phyloP scores from a whole-genome alignment of 2,113 vertebrate species.

The Antennarius striatus region DNA sequence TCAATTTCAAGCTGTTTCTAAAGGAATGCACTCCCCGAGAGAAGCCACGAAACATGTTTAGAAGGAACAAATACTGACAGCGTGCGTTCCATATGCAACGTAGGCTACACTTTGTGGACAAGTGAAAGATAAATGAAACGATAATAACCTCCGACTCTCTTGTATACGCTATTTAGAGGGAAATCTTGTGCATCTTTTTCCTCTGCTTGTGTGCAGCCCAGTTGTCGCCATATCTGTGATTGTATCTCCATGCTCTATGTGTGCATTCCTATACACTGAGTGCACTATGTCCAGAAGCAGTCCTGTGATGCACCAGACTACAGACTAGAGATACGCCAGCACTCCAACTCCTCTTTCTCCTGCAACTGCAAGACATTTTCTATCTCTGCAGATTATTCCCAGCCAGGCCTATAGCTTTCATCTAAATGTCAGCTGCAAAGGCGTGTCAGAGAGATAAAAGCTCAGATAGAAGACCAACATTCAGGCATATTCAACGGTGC shows the following conservation, averaged over 20 bases:
- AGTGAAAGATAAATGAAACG: conserved; percentile 5
- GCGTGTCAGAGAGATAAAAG: conserved; percentile 64
- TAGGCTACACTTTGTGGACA: background rate
- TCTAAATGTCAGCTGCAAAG: conserved; percentile 69
- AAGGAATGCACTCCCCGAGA: too few species aligned
- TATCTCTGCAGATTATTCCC: conserved; percentile 64
- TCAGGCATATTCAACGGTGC: conserved; percentile 43
- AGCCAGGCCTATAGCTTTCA: conserved; percentile 60
- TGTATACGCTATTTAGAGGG: conserved; percentile 4
- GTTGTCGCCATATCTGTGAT: conserved; percentile 34
- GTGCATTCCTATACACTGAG: conserved; percentile 14
- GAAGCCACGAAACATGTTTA: too few species aligned
- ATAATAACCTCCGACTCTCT: conserved; percentile 13
- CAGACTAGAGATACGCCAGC: conserved; percentile 28
- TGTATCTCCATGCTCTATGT: conserved; percentile 33
- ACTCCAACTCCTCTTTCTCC: conserved; percentile 51
- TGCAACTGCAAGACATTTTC: conserved; percentile 40
- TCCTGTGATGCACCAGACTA: conserved; percentile 30
- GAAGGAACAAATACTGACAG: too few species aligned
- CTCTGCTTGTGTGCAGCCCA: conserved; percentile 20
- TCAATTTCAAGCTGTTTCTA: too few species aligned
- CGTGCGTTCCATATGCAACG: background rate
- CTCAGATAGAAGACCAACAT: conserved; percentile 45
- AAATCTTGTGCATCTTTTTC: conserved; percentile 30
- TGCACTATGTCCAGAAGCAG: conserved; percentile 3